phyloP scores from a whole-genome alignment of 2,888 invertebrate genomes.

The Erebia palarica region DNA sequence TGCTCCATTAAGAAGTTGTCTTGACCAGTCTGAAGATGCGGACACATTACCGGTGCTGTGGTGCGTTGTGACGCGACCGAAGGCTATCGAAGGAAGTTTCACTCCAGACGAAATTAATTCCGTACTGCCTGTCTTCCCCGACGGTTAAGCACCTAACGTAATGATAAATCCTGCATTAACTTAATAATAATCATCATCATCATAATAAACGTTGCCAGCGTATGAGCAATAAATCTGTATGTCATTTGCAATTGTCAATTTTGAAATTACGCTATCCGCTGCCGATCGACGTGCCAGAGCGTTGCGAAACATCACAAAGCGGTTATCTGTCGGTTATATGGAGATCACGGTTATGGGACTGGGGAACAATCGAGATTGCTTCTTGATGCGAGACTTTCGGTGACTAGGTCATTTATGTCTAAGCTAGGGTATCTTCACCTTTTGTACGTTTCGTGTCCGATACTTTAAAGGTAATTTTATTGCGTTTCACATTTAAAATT shows the following conservation, averaged over 20 bases:
- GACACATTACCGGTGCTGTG: slow-evolving; percentile 41
- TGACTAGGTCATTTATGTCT: slow-evolving; percentile 59
- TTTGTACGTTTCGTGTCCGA: slow-evolving; percentile 64
- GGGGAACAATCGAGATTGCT: slow-evolving; percentile 1
- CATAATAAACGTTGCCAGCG: too few species aligned
- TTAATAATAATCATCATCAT: too few species aligned
- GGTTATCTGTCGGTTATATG: not conserved
- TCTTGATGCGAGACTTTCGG: slow-evolving; percentile 50
- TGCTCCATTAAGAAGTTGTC: slow-evolving; percentile 61
- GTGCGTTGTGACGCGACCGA: too few species aligned
- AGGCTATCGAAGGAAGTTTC: too few species aligned
- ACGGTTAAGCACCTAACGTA: too few species aligned
- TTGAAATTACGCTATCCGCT: too few species aligned
- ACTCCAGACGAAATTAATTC: too few species aligned
- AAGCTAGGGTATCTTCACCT: slow-evolving; percentile 64
- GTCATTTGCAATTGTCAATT: too few species aligned
- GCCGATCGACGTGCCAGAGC: too few species aligned
- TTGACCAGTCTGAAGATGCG: slow-evolving; percentile 40
- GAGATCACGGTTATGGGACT: not conserved
- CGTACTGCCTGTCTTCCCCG: too few species aligned
- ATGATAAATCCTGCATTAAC: too few species aligned
- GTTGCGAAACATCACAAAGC: not conserved
- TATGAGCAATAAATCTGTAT: too few species aligned
- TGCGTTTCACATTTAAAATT: not conserved
- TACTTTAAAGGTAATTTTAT: slow-evolving; percentile 55